Conservation (phyloP, 2,113 vertebrate genomes). For the Myanophis thanlyinensis region DNA sequence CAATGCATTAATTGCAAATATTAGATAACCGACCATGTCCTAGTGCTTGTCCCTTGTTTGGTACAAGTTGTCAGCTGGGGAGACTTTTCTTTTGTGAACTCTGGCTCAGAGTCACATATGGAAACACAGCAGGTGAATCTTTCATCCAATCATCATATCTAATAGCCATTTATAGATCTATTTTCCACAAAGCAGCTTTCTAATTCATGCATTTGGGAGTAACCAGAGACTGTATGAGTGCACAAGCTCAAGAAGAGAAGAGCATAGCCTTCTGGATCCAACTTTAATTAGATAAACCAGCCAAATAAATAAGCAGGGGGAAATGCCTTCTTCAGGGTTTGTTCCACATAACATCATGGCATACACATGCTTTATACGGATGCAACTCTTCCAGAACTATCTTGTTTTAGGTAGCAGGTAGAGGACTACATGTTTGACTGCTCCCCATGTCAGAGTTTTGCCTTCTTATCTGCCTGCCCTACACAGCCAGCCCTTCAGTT, state of each 20-base stretch:
- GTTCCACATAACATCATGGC: background rate
- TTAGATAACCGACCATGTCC: background rate
- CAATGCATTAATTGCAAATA: background rate
- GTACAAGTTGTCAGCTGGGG: background rate
- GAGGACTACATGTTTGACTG: background rate
- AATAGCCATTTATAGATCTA: background rate
- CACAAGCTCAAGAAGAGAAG: background rate
- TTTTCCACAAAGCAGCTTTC: background rate
- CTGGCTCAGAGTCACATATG: background rate
- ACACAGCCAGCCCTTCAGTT: background rate
- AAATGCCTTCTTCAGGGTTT: background rate
- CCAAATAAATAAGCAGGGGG: background rate
- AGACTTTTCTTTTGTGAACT: background rate
- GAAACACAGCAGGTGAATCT: background rate
- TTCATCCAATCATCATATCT: background rate
- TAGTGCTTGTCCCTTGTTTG: background rate
- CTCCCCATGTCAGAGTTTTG: background rate
- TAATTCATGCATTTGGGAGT: background rate
- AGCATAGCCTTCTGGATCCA: background rate
- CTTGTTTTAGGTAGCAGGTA: background rate
- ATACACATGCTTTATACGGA: background rate
- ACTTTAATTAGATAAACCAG: background rate
- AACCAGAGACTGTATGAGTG: background rate
- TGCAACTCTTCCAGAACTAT: background rate
- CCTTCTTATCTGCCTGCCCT: background rate